These are phyloP conservation scores for Chanos chanos DNA, from an alignment of 2,797 vertebrate genomes.

Conservation along the genomic window DNA sequence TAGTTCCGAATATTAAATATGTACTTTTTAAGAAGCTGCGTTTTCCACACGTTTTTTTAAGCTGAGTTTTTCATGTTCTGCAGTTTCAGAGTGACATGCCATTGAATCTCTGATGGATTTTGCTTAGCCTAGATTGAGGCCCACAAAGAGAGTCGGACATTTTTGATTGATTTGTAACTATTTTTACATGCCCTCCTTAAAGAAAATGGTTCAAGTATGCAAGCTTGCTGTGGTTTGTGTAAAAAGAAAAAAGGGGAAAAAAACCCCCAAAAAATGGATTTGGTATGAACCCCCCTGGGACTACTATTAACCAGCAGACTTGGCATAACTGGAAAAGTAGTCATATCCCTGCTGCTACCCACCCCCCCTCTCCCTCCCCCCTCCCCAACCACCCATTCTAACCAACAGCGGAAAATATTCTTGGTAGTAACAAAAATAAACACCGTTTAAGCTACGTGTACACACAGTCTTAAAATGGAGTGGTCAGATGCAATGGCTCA, in stretches of 20 bases:
- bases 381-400: neutral
- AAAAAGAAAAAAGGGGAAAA: no score
- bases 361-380: neutral
- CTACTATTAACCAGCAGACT: constrained; percentile 24
- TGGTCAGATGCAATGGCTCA: constrained; percentile 34
- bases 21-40: neutral
- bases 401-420: constrained; percentile 22
- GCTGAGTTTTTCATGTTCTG: constrained; percentile 6
- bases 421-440: constrained; percentile 31
- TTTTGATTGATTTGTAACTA: constrained; percentile 76
- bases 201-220: constrained; percentile 60
- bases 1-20: no score
- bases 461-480: constrained; percentile 51
- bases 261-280: constrained; percentile 45
- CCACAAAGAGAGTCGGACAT: constrained; percentile 59
- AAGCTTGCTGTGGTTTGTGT: no score
- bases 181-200: constrained; percentile 78
- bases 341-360: neutral
- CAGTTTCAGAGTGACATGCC: constrained; percentile 47
- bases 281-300: constrained; percentile 32
- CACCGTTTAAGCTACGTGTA: neutral
- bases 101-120: constrained; percentile 62
- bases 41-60: no score
- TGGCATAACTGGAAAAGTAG: constrained; percentile 4
- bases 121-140: constrained; percentile 71